These are phyloP conservation scores for Dufourea novaeangliae DNA, from an alignment of 1,140 invertebrate genomes.

Conservation along the genomic window DNA sequence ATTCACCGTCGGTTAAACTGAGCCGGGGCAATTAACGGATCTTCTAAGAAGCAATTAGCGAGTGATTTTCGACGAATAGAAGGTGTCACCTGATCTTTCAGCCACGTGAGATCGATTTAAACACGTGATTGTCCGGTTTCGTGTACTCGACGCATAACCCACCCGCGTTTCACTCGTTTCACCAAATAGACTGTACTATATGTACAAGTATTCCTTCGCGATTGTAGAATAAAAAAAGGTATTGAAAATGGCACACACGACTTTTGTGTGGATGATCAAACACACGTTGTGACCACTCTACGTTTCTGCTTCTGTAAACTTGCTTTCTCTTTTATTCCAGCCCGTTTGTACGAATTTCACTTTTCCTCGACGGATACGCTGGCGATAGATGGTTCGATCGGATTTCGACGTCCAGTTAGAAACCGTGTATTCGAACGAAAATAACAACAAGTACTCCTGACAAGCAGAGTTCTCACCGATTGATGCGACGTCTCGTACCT, in stretches of 20 bases:
- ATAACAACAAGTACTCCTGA: background rate
- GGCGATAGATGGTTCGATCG: background rate
- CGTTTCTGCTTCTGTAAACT: no score
- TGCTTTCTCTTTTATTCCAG: background rate
- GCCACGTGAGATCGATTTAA: conserved; percentile 2
- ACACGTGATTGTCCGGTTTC: conserved; percentile 18
- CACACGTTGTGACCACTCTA: background rate
- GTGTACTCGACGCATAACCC: background rate
- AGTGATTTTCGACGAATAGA: background rate
- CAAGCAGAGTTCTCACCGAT: background rate
- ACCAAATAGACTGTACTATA: no score
- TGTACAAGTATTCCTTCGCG: no score
- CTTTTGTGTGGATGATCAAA: background rate
- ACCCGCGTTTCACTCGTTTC: background rate
- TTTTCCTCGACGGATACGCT: background rate
- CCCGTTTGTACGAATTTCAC: background rate
- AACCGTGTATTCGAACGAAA: background rate
- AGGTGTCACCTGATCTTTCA: conserved; percentile 11
- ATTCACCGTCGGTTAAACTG: background rate
- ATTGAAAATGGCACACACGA: background rate
- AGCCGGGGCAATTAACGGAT: conserved; percentile 19
- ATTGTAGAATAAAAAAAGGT: background rate
- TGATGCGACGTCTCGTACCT: conserved; percentile 27
- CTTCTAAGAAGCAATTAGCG: background rate
- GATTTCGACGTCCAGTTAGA: no score